Evolutionary conservation across 2,888 invertebrate genomes (phyloP).

Genomic region (Torymus tubicola): DNA sequence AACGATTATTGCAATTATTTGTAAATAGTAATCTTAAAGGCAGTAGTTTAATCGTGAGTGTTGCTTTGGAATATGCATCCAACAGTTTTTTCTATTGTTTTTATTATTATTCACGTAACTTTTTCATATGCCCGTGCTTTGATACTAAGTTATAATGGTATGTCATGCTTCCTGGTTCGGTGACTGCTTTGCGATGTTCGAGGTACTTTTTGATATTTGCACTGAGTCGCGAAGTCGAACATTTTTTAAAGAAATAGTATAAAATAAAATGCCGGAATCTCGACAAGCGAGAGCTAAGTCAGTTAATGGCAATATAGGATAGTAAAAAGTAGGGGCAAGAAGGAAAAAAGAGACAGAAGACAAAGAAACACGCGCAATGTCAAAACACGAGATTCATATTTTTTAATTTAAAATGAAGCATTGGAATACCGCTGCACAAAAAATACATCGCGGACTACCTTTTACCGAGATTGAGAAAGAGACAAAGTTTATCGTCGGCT

Average conservation of each 20-base stretch:
- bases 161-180: conserved; percentile 65
- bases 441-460: conserved; percentile 68
- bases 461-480: conserved; percentile 56
- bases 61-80: conserved; percentile 21
- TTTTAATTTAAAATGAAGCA: conserved; percentile 40
- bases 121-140: conserved; percentile 28
- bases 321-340: conserved; percentile 23
- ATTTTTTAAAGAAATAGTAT: conserved; percentile 14
- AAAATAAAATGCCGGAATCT: conserved; percentile 25
- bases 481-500: conserved; percentile 50
- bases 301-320: conserved; percentile 52
- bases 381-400: conserved; percentile 41
- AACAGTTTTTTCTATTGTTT: conserved; percentile 15
- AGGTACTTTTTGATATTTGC: conserved; percentile 38
- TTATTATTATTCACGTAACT: neutral
- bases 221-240: conserved; percentile 54
- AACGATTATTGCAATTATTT: conserved; percentile 41
- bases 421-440: conserved; percentile 62
- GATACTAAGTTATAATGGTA: conserved; percentile 3
- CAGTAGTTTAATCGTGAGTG: conserved; percentile 16
- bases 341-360: conserved; percentile 28
- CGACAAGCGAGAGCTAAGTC: conserved; percentile 34
- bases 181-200: conserved; percentile 57
- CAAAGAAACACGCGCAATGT: conserved; percentile 57
- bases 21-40: conserved; percentile 43